Percentiles rank a stretch among this genome's conserved stretches.
phyloP scores from a whole-genome alignment of 35 echinoderm and acorn worm genomes.

The Stichopus chloronotus region DNA sequence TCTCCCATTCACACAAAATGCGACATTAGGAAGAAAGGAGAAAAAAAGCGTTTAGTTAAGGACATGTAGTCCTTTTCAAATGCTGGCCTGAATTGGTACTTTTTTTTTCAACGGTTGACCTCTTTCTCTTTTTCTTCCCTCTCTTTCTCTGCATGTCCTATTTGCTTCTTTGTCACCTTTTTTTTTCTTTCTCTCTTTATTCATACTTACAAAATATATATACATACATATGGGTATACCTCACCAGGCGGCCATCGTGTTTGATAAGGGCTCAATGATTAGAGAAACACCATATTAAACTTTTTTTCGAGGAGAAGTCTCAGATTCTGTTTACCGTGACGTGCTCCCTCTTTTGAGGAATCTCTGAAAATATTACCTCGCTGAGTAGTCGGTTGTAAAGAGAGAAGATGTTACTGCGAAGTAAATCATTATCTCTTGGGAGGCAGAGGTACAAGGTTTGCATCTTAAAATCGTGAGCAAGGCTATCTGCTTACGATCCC shows the following conservation, averaged over 20 bases:
- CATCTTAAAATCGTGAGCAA: conserved; percentile 7
- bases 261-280: conserved; percentile 26
- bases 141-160: too few species aligned
- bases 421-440: conserved; percentile 47
- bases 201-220: too few species aligned
- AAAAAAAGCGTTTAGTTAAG: background rate
- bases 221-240: background rate
- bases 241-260: background rate
- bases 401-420: conserved; percentile 42
- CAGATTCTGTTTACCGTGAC: conserved; percentile 41
- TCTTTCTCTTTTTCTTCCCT: background rate
- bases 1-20: background rate
- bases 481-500: conserved; percentile 30
- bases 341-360: background rate
- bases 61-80: background rate
- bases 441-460: conserved; percentile 21
- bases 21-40: background rate
- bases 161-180: too few species aligned
- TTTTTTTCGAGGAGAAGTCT: conserved; percentile 29
- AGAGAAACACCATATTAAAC: conserved; percentile 36
- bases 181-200: too few species aligned
- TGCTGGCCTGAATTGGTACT: conserved; percentile 1
- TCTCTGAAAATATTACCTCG: conserved; percentile 51
- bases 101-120: background rate
- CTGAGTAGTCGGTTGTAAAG: conserved; percentile 26